Base-by-base conservation (phyloP, 2,888 invertebrate genomes). In the Meteorus colon region DNA sequence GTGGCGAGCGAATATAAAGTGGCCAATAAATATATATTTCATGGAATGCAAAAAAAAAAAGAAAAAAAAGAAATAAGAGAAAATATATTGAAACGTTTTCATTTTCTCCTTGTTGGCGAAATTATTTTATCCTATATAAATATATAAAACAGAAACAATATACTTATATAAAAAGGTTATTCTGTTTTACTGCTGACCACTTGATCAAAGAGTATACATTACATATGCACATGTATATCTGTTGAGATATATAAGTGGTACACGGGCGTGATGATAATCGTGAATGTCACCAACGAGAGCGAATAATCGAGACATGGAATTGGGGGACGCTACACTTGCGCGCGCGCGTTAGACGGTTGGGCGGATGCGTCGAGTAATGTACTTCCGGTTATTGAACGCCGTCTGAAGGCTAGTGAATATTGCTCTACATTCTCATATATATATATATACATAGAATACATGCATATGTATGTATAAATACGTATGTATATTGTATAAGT, bases 291-390 rank as follows among this genome's bases (percentile, higher is more conserved):
- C 48, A 65, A 31, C 80, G 80, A 77, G 81, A 81, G 82, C 81
- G 81, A 81, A 75, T 62, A 80, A 79, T 80, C 84, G 85, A 86
- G 84, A 84, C 55, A 55, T 82, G 83, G 85, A 86, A 86, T 86
- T 85, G 83, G 86, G 87, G 87, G 86, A 84, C 84, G 83, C 79
- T 74, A 8, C 76, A 77, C n/a, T 29, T 62, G n/a, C 31, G 31
- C 29, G 27, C 65, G 75, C 78, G 86, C 73, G 72, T 73, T 84
- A 88, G 86, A 87, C 86, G 79, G 84, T 86, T 85, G 88, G 84
- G 84, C 89, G 88, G 89, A 88, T 88, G 89, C 85, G 88, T 83
- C 86, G 86, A 88, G 86, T 86, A 86, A 88, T 84, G 86, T 85
- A 84, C 87, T 88, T 88, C 88, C 88, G 88, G 87, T 88, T 88